Base-by-base conservation (phyloP, 64 coral and sea anemone genomes). In the Montipora cactus region DNA sequence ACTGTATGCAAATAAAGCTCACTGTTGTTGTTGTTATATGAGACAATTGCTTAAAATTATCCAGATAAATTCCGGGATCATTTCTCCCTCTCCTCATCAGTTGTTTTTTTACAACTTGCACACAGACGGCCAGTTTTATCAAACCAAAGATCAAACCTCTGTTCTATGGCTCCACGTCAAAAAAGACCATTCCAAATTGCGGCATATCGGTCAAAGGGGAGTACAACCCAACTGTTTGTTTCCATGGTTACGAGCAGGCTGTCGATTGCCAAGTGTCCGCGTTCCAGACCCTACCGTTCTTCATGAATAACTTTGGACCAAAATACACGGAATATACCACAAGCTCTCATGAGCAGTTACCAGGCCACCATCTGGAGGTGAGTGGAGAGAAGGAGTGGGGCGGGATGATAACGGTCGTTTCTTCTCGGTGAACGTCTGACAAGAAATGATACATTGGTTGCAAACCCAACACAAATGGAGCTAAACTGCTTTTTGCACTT, bases 301-400 rank as follows among this genome's bases (percentile, higher is more conserved):
- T 93, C 55, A 87, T 93, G 73, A 47, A 93, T 16, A 49, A 88
- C 25, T 87, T 69, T 80, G 92, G 92, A 16, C 92, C 92, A 74
- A 93, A 88, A 44, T 93, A 79, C 28, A 69, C 92, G 2, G 76
- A 93, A 81, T 93, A 78, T 49, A 88, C 92, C 44, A 88, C 84
- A 45, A 74, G 76, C 79, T 76, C 84, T 46, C 92, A 93, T 81
- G 92, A 93, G 37, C 85, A 85, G 62, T 59, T 79, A 72, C 92
- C 92, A 52, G 92, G 92, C 3, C 92, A 93, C 52, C 25, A 88
- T 67, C 19, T 93, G n/a, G 91, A 93, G 91, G 91, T 93, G 18
- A 79, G n/a, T 51, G 11, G 7, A 75, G 13, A 37, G 37, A 37
- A 37, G 1, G 37, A 37, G 1, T 37, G 37, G 37, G 37, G 37